Base-by-base conservation (phyloP, 1,140 invertebrate genomes). In the Drosophila oshimai region DNA sequence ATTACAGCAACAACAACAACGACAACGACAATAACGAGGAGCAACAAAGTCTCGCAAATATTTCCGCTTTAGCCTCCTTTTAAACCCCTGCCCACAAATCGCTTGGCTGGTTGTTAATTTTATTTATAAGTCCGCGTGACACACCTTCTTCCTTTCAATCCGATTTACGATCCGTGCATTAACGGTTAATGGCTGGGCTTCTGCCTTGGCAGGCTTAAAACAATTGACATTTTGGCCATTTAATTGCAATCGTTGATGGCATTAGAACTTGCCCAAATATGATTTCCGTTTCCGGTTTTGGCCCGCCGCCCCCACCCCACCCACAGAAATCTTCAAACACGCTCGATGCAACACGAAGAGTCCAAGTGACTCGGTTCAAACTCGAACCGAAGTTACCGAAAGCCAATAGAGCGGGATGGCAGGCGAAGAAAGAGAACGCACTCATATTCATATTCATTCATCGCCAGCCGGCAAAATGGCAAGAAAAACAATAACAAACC, bases 401-500 rank as follows among this genome's bases (percentile, higher is more conserved):
- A 51, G 36, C 31, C 9, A 18, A 44, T 45, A 41, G 20, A 15
- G 31, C 26, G 12, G 31, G 50, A 42, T 20, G 46, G 29, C 22
- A 13, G 29, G 42, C 10, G 44, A 28, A 12, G 62, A 22, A 46
- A 13, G 57, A 58, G 42, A 33, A 42, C 51, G 26, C 50, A 39
- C 7, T 20, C 51, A 70, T 70, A 70, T 71, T 70, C 65, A 84
- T 58, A 71, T 86, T 86, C 80, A 84, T 84, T 84, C 77, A 80
- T 61, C 55, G 53, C 69, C 71, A 87, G 53, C 80, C 80, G 80
- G 80, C 80, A 86, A 80, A 81, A 80, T 33, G 45, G 55, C 44
- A 86, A 80, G 65, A 79, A 84, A 84, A 84, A 84, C 80, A 84
- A 84, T 84, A 84, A 84, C 81, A 84, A 84, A 84, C 64, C 79